Conservation (phyloP, 2,797 vertebrate genomes). For the Pipistrellus kuhlii region DNA sequence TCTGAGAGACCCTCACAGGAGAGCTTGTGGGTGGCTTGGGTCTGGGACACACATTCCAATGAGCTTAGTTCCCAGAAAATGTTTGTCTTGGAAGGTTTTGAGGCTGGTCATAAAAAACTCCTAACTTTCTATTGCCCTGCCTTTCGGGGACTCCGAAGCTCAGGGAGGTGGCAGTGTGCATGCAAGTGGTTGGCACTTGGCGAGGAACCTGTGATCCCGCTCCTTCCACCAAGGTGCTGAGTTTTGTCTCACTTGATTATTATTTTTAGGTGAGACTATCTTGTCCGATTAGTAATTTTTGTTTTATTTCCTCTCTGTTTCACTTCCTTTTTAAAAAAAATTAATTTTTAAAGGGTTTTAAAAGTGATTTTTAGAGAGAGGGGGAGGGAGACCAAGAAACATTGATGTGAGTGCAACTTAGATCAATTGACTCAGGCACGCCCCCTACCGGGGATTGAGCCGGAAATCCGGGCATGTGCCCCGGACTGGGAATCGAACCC, state of each 20-base stretch:
- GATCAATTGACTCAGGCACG: neutral
- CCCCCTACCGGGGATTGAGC: neutral
- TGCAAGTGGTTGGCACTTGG: neutral
- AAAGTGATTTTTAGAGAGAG: neutral
- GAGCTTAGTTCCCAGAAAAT: neutral
- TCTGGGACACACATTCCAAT: neutral
- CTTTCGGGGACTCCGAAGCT: neutral
- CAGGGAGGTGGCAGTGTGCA: neutral
- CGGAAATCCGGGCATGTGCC: neutral
- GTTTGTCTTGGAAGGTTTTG: neutral
- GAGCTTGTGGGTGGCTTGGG: rapidly evolving
- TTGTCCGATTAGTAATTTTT: neutral
- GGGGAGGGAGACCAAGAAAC: neutral
- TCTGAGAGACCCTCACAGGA: neutral
- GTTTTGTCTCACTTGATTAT: constrained; percentile 4
- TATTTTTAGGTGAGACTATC: neutral
- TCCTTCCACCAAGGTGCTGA: neutral
- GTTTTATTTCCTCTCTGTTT: neutral
- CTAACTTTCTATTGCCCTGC: too few relatives aligned
- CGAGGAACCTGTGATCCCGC: neutral
- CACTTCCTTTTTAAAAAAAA: neutral
- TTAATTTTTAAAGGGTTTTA: neutral
- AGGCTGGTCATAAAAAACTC: too few relatives aligned
- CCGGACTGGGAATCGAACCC: neutral
- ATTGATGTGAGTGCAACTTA: neutral